A percentile compares a stretch with the other conserved stretches of the same genome.
Conservation (phyloP, 2,888 invertebrate species). For the Stictocephala bisonia region DNA sequence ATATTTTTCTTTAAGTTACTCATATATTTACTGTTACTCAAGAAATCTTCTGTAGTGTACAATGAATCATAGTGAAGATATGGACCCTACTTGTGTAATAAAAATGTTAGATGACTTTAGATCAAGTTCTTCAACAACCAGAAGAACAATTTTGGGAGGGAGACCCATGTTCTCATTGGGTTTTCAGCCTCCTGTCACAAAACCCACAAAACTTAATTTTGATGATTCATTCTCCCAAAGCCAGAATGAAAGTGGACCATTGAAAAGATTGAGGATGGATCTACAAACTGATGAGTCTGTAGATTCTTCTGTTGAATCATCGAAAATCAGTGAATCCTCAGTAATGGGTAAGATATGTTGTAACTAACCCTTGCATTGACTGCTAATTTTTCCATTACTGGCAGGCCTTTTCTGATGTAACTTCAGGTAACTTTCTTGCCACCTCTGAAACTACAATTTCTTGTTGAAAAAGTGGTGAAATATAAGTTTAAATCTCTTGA, state of each 20-base stretch:
- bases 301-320: slow-evolving; percentile 36
- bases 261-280: slow-evolving; percentile 31
- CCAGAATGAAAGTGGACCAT: slow-evolving; percentile 31
- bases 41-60: too few species aligned
- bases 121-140: slow-evolving; percentile 57
- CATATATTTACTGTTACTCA: too few species aligned
- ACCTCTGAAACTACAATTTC: too few species aligned
- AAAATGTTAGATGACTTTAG: slow-evolving; percentile 64
- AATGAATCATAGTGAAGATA: slow-evolving; percentile 35
- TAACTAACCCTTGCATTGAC: too few species aligned
- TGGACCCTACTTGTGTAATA: slow-evolving; percentile 63
- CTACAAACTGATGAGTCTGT: slow-evolving; percentile 38
- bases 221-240: slow-evolving; percentile 50
- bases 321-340: slow-evolving; percentile 43
- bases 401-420: too few species aligned
- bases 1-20: too few species aligned
- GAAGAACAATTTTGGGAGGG: slow-evolving; percentile 42
- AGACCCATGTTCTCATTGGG: slow-evolving; percentile 39
- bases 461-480: too few species aligned
- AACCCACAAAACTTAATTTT: slow-evolving; percentile 49
- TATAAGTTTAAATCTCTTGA: too few species aligned
- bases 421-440: too few species aligned
- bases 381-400: too few species aligned
- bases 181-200: slow-evolving; percentile 42
- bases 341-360: slow-evolving; percentile 46